Evolutionary conservation across 1,140 invertebrate genomes (phyloP).

Genomic region (Pseudoatta argentina): DNA sequence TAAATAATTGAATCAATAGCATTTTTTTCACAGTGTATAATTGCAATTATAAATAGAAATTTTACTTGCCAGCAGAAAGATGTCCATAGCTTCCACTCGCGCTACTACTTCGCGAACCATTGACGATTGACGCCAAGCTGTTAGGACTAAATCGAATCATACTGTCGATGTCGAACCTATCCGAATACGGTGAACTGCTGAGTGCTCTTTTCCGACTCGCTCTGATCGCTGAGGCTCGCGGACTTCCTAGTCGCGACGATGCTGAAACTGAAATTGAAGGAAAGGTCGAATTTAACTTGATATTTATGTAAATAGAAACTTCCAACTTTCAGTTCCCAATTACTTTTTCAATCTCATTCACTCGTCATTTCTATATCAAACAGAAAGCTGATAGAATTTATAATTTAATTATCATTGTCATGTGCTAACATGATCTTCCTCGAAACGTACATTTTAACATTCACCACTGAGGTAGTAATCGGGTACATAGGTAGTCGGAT

Average conservation of each 20-base stretch:
- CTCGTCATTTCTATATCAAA: slow-evolving; percentile 15
- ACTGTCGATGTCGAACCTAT: slow-evolving; percentile 97
- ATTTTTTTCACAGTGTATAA: too few species aligned
- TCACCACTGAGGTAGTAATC: slow-evolving; percentile 22
- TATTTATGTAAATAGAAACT: neutral
- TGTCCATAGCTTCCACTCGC: slow-evolving; percentile 97
- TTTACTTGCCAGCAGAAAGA: slow-evolving; percentile 92
- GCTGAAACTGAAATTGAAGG: slow-evolving; percentile 74
- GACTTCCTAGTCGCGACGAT: slow-evolving; percentile 92
- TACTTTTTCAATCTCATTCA: neutral
- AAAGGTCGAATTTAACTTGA: neutral
- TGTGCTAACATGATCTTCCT: neutral
- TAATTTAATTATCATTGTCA: slow-evolving; percentile 19
- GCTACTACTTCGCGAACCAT: slow-evolving; percentile 94
- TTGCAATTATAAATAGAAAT: neutral
- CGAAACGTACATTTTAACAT: neutral
- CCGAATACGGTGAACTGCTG: slow-evolving; percentile 97
- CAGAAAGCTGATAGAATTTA: slow-evolving; percentile 9
- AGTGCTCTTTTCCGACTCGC: slow-evolving; percentile 95
- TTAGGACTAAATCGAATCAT: slow-evolving; percentile 98
- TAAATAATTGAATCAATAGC: too few species aligned
- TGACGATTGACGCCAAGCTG: slow-evolving; percentile 96
- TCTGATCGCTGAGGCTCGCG: slow-evolving; percentile 88
- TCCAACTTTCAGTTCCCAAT: neutral
- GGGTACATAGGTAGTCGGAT: neutral